A percentile compares a stretch with the other conserved stretches of the same genome.
Conservation (phyloP, 2,888 invertebrate species). For the Tupiocoris notatus region DNA sequence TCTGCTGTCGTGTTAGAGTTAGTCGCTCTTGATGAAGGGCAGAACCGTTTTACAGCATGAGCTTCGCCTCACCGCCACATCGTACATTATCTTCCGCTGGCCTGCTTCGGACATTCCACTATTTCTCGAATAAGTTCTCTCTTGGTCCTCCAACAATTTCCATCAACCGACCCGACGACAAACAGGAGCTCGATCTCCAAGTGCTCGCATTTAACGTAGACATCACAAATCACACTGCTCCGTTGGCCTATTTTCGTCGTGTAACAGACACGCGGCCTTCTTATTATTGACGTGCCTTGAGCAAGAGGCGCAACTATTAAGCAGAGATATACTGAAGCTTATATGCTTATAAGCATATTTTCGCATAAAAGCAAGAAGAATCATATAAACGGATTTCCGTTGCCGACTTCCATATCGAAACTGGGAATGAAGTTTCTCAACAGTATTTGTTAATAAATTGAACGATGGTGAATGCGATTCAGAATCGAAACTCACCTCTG, state of each 20-base stretch:
- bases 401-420: too few relatives aligned
- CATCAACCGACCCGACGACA: neutral
- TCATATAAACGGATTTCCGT: too few relatives aligned
- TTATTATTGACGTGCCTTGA: too few relatives aligned
- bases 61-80: neutral
- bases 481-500: neutral
- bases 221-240: neutral
- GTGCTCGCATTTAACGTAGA: neutral
- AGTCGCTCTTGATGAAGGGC: neutral
- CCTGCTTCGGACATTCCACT: neutral
- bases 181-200: neutral
- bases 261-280: too few relatives aligned
- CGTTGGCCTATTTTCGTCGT: neutral
- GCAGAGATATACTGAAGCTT: too few relatives aligned
- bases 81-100: neutral
- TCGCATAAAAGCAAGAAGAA: too few relatives aligned
- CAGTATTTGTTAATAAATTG: too few relatives aligned
- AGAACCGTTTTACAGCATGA: neutral
- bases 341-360: too few relatives aligned
- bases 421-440: too few relatives aligned
- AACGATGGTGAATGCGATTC: too few relatives aligned
- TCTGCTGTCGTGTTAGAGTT: too few relatives aligned
- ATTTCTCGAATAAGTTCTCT: neutral
- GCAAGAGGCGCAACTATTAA: too few relatives aligned
- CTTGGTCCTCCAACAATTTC: neutral